Percentiles rank a stretch among this genome's conserved stretches.
These are phyloP conservation scores for Ostrea edulis DNA, from an alignment of 1,140 invertebrate species.

Conservation along the genomic window DNA sequence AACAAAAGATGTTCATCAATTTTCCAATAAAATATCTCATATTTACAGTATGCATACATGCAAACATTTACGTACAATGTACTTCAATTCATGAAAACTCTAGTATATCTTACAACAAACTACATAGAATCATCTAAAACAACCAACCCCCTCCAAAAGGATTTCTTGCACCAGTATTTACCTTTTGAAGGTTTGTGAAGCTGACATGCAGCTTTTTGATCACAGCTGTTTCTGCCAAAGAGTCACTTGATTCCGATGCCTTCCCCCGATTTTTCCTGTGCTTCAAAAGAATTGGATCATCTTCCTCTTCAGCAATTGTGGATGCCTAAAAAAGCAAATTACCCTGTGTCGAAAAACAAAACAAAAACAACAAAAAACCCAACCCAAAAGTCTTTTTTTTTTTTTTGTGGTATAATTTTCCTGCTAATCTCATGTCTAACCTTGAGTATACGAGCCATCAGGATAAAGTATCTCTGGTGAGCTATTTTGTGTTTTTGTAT, in stretches of 20 bases:
- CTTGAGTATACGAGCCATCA: slow-evolving; percentile 80
- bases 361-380: background rate
- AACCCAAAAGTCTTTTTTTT: background rate
- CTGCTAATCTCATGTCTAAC: slow-evolving; percentile 61
- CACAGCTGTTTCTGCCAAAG: slow-evolving; percentile 71
- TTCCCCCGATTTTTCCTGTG: slow-evolving; percentile 65
- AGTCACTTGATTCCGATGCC: slow-evolving; percentile 61
- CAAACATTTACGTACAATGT: too few species aligned
- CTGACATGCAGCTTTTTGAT: slow-evolving; percentile 87
- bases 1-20: slow-evolving; percentile 43
- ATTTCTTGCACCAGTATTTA: slow-evolving; percentile 57
- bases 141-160: too few species aligned
- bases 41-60: too few species aligned
- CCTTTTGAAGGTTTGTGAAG: slow-evolving; percentile 89
- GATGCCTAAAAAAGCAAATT: slow-evolving; percentile 66
- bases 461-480: slow-evolving; percentile 88
- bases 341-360: background rate
- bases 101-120: too few species aligned
- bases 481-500: slow-evolving; percentile 90
- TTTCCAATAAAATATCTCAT: background rate
- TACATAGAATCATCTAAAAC: too few species aligned
- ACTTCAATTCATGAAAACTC: too few species aligned
- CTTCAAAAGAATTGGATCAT: slow-evolving; percentile 75
- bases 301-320: slow-evolving; percentile 78
- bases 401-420: background rate